Evolutionary conservation across 1,140 invertebrate species (phyloP), one percentile per base, ranked within the genome.

Genomic region (Babylonia areolata): DNA sequence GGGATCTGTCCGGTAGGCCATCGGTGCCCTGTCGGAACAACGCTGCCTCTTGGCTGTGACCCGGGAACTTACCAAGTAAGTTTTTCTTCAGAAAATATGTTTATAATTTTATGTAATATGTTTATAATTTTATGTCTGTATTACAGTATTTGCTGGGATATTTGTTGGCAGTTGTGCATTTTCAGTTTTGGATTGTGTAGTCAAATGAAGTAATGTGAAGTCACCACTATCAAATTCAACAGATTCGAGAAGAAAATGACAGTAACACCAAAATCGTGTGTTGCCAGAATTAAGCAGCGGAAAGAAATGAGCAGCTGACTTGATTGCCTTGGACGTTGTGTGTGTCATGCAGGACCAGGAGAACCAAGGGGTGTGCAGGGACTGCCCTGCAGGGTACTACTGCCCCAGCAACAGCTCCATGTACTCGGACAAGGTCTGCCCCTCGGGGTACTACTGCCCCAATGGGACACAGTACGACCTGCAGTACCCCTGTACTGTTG

Each of bases 1-100:
- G 92, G 91, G 15, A 90, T 94, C 40, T 94, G 93, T 87, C 91
- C 93, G 15, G 85, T 86, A 5, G 93, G 93, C n/a, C 89, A 90
- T 84, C 87, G 89, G 33, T 94, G 93, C 89, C 91, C 92, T 54
- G 85, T 82, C 5, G 88, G 85, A 40, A 91, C 91, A 20, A 89
- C 89, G 0, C 51, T 89, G 46, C 92, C 93, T 77, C 82, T 88
- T 23, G 89, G 91, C 17, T 94, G 93, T 89, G 78, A 78, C 5
- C 89, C 91, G 54, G 93, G 93, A 81, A 89, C 88, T 23, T 94
- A 93, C 85, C 93, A 94, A 90, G 93, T 93, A 82, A 84, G 82
- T 81, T 51, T 51, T 51, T 17, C 2, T n/a, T n/a, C n/a, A n/a
- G n/a, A n/a, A n/a, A n/a, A n/a, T n/a, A n/a, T n/a, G n/a, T n/a